Conservation (phyloP, 2,888 invertebrate genomes). For the Andrena fulva region DNA sequence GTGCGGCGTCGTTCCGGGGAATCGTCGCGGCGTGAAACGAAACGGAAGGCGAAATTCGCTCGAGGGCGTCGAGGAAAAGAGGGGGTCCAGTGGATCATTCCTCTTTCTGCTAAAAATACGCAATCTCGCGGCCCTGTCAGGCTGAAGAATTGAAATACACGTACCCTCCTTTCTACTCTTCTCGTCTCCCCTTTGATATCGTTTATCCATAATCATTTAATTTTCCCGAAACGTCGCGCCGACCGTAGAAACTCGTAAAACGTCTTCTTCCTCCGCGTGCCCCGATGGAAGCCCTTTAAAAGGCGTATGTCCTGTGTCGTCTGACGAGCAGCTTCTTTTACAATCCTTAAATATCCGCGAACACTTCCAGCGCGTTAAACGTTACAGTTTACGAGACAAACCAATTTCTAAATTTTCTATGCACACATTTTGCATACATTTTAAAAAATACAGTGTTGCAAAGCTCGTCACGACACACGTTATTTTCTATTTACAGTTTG, state of each 20-base stretch:
- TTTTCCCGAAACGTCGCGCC: slow-evolving; percentile 76
- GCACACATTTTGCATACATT: too few species aligned
- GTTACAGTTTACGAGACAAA: background rate
- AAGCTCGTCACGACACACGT: too few species aligned
- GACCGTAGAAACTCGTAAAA: slow-evolving; percentile 30
- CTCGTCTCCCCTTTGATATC: slow-evolving; percentile 82
- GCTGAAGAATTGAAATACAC: slow-evolving; percentile 85
- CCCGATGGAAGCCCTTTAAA: slow-evolving; percentile 48
- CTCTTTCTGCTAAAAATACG: slow-evolving; percentile 83
- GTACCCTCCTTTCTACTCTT: slow-evolving; percentile 70
- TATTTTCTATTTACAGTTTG: too few species aligned
- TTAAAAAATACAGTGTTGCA: too few species aligned
- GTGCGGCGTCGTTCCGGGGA: slow-evolving; percentile 53
- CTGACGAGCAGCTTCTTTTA: slow-evolving; percentile 11
- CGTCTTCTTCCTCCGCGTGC: slow-evolving; percentile 20
- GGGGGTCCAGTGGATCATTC: slow-evolving; percentile 55
- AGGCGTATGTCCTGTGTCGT: slow-evolving; percentile 23
- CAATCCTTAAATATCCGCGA: background rate
- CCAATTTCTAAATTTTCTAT: background rate
- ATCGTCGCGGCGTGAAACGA: slow-evolving; percentile 82
- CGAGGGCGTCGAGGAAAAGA: slow-evolving; percentile 58
- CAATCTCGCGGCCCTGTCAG: slow-evolving; percentile 84
- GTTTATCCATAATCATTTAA: slow-evolving; percentile 85
- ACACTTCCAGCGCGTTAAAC: background rate
- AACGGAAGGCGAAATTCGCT: slow-evolving; percentile 80